Evolutionary conservation across 2,113 vertebrate genomes (phyloP), one percentile per base, ranked within the genome.

Genomic region (Coregonus clupeaformis): DNA sequence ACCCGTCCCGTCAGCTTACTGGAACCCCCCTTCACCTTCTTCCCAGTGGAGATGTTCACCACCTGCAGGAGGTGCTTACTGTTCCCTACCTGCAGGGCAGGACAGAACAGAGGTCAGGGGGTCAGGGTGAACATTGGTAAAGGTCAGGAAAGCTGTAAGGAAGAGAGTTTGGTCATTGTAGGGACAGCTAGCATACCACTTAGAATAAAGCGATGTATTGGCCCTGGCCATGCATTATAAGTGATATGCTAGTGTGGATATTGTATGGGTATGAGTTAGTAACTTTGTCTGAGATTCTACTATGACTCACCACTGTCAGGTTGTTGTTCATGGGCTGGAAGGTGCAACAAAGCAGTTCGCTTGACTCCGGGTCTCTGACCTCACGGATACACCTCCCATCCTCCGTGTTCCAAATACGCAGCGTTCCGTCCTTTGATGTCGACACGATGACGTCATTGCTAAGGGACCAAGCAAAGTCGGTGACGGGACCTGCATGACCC

Each of bases 391-490:
- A 98, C 55, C 95, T 94, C 3, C 97, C 97, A 0, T 97, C 95
- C 7, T 91, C 92, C 0, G 96, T 96, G 73, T 96, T 96, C 97
- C 97, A 98, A 81, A 98, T 97, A 0, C 96, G 91, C 91, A 98
- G 90, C 7, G 94, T 97, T 27, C 91, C 94, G 1, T 98, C 97
- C 22, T 95, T 91, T 0, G 96, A 98, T 0, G 96, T 93, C 1
- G 96, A 98, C 72, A 98, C 96, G 0, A 98, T 95, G n/a, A 98
- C 90, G 78, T 98, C 96, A 45, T 98, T 98, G 92, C 96, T 96
- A 29, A 98, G 91, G 1, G 96, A 98, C 97, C 97, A 98, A 45
- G 96, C 96, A 0, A 98, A 96, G 89, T 98, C 97, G 0, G 95
- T 96, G 68, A 98, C 95, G 0, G 95, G 94, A 0, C 93, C 94